A percentile compares a stretch with the other conserved stretches of the same genome.
Conservation (phyloP, 2,113 vertebrate species). For the Mesoclemmys tuberculata region DNA sequence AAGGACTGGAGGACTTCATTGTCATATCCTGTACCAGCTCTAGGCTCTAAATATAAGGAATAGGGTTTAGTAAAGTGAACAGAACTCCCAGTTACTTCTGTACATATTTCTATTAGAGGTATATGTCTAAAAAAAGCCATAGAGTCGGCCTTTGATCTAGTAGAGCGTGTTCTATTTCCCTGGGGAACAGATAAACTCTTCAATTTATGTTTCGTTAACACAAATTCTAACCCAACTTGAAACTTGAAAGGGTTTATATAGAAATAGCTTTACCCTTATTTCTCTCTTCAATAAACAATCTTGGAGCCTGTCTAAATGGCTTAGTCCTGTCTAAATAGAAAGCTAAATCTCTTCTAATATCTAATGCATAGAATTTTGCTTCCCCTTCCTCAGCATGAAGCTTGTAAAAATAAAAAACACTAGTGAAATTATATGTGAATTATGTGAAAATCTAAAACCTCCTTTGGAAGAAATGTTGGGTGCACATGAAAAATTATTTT, state of each 20-base stretch:
- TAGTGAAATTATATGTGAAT: background rate
- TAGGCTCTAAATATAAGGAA: background rate
- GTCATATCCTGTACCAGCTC: background rate
- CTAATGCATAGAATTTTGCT: background rate
- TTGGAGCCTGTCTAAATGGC: background rate
- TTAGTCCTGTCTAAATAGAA: background rate
- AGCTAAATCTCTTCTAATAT: background rate
- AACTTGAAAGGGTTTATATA: background rate
- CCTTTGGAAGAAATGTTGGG: background rate
- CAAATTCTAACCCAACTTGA: background rate
- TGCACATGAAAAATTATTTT: background rate
- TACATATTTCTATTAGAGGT: background rate
- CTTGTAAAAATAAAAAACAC: background rate
- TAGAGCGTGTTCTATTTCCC: background rate
- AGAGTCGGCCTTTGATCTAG: background rate
- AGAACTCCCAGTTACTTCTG: background rate
- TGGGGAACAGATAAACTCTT: background rate
- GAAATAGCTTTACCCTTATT: background rate
- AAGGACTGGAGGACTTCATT: background rate
- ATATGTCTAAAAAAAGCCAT: background rate
- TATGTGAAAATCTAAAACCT: background rate
- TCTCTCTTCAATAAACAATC: background rate
- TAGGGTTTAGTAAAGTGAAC: background rate
- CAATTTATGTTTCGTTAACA: background rate
- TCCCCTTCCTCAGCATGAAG: background rate